These are phyloP conservation scores for Alloscopus bannaensis DNA, from an alignment of 2,888 invertebrate genomes.

Conservation along the genomic window DNA sequence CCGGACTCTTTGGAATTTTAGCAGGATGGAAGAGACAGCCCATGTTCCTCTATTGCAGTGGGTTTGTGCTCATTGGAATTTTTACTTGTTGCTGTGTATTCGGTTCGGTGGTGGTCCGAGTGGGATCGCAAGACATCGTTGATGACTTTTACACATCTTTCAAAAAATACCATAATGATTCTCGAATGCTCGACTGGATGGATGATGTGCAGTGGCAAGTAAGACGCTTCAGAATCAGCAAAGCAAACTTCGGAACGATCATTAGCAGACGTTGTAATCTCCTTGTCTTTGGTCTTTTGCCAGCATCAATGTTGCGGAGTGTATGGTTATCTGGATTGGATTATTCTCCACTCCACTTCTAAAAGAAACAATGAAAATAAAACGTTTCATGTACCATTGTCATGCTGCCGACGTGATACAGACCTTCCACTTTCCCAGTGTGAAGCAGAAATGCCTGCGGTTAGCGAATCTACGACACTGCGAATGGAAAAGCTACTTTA, in stretches of 20 bases:
- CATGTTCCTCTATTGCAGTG: constrained; percentile 37
- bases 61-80: constrained; percentile 43
- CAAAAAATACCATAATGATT: neutral
- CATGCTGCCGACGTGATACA: constrained; percentile 37
- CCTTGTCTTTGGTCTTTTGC: constrained; percentile 7
- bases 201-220: constrained; percentile 44
- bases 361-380: constrained; percentile 5
- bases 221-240: no score
- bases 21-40: constrained; percentile 30
- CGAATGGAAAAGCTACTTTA: no score
- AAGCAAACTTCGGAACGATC: neutral
- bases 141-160: constrained; percentile 31
- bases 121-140: constrained; percentile 19
- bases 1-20: constrained; percentile 23
- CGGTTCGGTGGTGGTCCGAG: constrained; percentile 34
- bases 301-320: constrained; percentile 57
- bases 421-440: neutral
- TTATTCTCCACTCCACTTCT: no score
- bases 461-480: no score
- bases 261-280: neutral
- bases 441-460: neutral
- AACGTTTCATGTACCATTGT: constrained; percentile 20
- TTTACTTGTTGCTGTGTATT: constrained; percentile 37
- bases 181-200: constrained; percentile 33
- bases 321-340: constrained; percentile 40